Base-by-base conservation (phyloP, 2,113 vertebrate genomes). In the Pelodiscus sinensis region DNA sequence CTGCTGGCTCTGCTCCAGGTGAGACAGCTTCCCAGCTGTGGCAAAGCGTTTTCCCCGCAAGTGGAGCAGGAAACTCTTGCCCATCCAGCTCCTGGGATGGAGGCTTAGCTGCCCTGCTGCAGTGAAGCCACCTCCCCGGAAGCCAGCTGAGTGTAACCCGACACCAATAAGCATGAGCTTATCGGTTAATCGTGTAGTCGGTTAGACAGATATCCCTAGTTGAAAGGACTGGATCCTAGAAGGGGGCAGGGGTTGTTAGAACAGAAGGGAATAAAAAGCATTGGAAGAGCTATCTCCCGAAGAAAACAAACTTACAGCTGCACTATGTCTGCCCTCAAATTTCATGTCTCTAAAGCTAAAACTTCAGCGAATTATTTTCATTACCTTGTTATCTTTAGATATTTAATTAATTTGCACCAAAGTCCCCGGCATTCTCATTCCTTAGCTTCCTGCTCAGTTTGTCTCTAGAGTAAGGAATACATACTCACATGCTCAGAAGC, bases 331-430 rank as follows among this genome's bases (percentile, higher is more conserved):
- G 85, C 77, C 86, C 87, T 90, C 81, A 90, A 95, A 92, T 91
- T 94, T 92, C 58, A 92, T 90, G 90, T 92, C 95, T 97, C 94
- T 68, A 93, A 97, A 97, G 94, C 84, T 91, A 94, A 90, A 94
- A 89, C 85, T 96, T 97, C 91, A 95, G 90, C 90, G 85, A 94
- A 94, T 91, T 90, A 80, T 92, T 97, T 96, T 92, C 89, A 96
- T 95, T 95, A 92, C 51, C 35, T 79, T 89, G 90, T 96, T 96
- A 96, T 93, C 92, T 96, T 97, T 85, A 96, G 94, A 94, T 96
- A 97, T 94, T 98, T 98, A 97, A 98, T 98, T 98, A 97, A 98
- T 98, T 97, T 97, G 88, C 94, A 97, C 94, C 91, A 81, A 94
- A 81, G 44, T 97, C 97, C 95, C 95, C 90, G 87, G 89, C 89